Evolutionary conservation across 2,888 invertebrate species (phyloP).

Genomic region (Anthrax anthrax): DNA sequence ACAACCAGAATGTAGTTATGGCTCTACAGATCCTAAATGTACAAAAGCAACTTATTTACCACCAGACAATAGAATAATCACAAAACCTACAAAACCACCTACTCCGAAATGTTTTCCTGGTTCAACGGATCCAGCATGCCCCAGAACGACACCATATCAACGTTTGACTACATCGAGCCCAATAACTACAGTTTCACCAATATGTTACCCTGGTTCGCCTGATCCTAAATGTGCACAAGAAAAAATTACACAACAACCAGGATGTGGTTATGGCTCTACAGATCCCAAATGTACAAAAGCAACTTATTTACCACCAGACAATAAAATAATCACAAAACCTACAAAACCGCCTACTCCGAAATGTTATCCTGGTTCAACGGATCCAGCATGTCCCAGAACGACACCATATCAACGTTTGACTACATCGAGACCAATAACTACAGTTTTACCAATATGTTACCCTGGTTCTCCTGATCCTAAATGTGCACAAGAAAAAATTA

Average conservation of each 20-base stretch:
- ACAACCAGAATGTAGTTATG: slow-evolving; percentile 5
- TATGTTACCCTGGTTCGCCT: slow-evolving; percentile 5
- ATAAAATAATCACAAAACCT: not conserved
- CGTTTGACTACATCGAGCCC: not conserved
- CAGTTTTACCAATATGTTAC: slow-evolving; percentile 12
- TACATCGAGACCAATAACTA: not conserved
- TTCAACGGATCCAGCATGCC: slow-evolving; percentile 13
- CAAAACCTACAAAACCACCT: not conserved
- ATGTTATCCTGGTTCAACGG: not conserved
- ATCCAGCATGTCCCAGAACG: not conserved
- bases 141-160: not conserved
- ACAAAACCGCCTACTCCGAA: not conserved
- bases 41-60: slow-evolving; percentile 9
- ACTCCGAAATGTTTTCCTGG: no score
- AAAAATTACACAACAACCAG: slow-evolving; percentile 8
- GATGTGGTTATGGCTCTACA: slow-evolving; percentile 1
- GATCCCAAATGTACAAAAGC: not conserved
- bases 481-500: slow-evolving; percentile 18
- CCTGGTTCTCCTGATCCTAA: slow-evolving; percentile 25
- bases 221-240: not conserved
- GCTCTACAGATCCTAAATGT: slow-evolving; percentile 13
- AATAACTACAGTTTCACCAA: not conserved
- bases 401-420: not conserved
- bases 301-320: not conserved
- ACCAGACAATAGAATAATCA: no score